Conservation (phyloP, 2,797 vertebrate genomes). For the Tinamus major region DNA sequence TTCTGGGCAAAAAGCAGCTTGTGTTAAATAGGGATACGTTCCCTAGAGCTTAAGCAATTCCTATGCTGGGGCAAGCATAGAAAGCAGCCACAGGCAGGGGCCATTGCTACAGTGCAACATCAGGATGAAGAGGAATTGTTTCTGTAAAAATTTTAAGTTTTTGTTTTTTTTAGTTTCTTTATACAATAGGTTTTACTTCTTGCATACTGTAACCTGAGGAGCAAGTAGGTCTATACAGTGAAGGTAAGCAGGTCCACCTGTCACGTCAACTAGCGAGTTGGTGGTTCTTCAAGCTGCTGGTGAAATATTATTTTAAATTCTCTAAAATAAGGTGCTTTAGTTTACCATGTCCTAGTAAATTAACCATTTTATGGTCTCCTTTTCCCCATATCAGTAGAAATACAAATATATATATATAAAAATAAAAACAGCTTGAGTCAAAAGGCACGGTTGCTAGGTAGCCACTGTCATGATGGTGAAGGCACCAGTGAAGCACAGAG, state of each 20-base stretch:
- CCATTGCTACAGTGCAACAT: background rate
- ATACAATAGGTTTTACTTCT: background rate
- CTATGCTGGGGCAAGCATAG: background rate
- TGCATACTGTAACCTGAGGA: background rate
- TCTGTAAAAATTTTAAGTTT: background rate
- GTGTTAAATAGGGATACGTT: background rate
- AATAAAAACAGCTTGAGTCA: conserved; percentile 65
- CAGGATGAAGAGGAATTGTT: background rate
- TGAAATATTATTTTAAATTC: background rate
- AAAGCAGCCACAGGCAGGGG: background rate
- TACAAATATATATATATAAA: conserved; percentile 20
- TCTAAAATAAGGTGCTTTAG: background rate
- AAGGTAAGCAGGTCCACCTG: background rate
- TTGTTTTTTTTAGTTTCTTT: background rate
- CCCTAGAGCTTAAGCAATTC: background rate
- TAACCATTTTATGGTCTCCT: conserved; percentile 7
- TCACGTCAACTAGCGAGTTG: background rate
- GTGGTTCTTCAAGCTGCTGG: background rate
- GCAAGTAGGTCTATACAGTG: background rate
- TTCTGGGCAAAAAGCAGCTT: conserved; percentile 44
- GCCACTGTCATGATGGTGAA: conserved; percentile 68
- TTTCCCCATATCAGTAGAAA: background rate
- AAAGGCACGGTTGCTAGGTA: conserved; percentile 80
- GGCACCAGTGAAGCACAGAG: conserved; percentile 70
- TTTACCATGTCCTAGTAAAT: background rate